These are phyloP conservation scores for Chirona hameri DNA, from an alignment of 2,888 invertebrate species.

Conservation along the genomic window DNA sequence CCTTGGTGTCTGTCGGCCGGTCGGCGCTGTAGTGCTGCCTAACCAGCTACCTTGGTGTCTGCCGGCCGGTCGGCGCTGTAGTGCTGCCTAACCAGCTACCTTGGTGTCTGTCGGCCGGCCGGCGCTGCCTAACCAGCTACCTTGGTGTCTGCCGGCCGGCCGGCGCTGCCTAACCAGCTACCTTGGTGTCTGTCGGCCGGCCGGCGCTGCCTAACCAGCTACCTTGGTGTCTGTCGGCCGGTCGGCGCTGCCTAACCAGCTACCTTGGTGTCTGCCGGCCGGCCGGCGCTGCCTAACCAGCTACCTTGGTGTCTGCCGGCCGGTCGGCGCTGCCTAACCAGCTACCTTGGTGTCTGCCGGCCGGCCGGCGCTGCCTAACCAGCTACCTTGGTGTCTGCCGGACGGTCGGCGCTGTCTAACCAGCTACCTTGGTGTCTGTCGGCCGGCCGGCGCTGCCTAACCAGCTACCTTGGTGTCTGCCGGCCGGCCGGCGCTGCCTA, in stretches of 20 bases:
- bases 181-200: conserved; percentile 31
- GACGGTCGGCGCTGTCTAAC: conserved; percentile 38
- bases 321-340: conserved; percentile 37
- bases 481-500: conserved; percentile 36
- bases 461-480: no score
- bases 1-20: conserved; percentile 31
- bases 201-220: no score
- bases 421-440: no score
- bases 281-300: conserved; percentile 35
- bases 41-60: no score
- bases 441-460: conserved; percentile 36
- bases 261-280: conserved; percentile 32
- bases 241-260: conserved; percentile 36
- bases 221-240: conserved; percentile 31
- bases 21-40: conserved; percentile 45
- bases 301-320: conserved; percentile 22
- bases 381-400: no score
- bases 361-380: conserved; percentile 37
- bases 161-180: no score
- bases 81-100: no score
- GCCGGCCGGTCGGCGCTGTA: conserved; percentile 36
- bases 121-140: no score
- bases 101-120: conserved; percentile 29
- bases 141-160: conserved; percentile 31
- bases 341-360: neutral